Percentiles rank a stretch among this genome's conserved stretches.
These are phyloP conservation scores for Protobothrops flavoviridis DNA, from an alignment of 2,113 vertebrate genomes.

Conservation along the genomic window DNA sequence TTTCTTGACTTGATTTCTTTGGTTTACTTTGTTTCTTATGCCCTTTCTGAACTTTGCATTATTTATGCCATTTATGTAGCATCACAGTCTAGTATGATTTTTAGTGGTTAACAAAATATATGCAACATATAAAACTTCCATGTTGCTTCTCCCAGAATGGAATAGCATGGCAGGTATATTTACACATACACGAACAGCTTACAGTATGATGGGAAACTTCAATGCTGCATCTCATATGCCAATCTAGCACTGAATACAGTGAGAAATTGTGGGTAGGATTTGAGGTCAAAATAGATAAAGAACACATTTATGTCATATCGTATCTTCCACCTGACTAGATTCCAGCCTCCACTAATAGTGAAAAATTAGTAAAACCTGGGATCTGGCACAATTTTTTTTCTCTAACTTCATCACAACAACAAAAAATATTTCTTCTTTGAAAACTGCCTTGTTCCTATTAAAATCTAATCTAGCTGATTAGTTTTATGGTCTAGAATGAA, in stretches of 20 bases:
- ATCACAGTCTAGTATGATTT: neutral
- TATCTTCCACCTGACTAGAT: neutral
- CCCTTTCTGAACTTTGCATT: neutral
- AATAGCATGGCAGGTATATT: neutral
- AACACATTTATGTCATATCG: neutral
- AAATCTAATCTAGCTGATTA: neutral
- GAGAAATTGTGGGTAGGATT: neutral
- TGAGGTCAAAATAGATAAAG: neutral
- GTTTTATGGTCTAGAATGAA: neutral
- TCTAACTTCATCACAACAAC: too few species aligned
- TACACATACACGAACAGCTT: neutral
- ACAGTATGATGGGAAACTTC: neutral
- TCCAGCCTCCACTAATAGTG: neutral
- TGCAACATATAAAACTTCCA: neutral
- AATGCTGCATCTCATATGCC: neutral
- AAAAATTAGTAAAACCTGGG: neutral
- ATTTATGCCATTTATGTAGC: neutral
- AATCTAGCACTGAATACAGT: neutral
- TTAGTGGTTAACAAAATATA: neutral
- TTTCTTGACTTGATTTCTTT: neutral
- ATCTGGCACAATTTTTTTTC: neutral
- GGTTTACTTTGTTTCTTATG: neutral
- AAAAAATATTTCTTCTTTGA: neutral
- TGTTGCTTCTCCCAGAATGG: neutral
- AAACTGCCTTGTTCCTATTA: neutral